phyloP scores from a whole-genome alignment of 2,888 invertebrate genomes.

The Stratiomys singularior region DNA sequence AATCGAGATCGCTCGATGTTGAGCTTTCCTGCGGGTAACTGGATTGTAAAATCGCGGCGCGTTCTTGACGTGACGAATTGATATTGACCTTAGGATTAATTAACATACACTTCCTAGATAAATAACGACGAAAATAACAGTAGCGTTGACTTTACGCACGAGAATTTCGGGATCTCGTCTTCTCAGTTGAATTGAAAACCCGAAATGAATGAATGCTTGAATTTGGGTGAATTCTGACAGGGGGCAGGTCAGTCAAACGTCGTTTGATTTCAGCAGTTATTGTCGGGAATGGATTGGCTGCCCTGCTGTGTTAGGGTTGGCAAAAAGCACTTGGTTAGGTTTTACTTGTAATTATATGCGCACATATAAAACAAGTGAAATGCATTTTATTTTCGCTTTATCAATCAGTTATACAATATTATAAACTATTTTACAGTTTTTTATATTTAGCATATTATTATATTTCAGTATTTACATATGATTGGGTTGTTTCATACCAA shows the following conservation, averaged over 20 bases:
- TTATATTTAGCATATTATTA: too few species aligned
- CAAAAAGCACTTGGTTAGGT: too few species aligned
- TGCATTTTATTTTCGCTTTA: too few species aligned
- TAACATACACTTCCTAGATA: background rate
- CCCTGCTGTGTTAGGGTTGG: background rate
- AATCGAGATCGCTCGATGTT: background rate
- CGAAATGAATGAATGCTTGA: conserved; percentile 22
- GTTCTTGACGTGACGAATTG: background rate
- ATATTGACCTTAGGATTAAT: background rate
- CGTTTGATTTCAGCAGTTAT: background rate
- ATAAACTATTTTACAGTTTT: too few species aligned
- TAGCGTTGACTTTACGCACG: conserved; percentile 17
- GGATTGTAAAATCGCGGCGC: background rate
- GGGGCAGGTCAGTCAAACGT: conserved; percentile 20
- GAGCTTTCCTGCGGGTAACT: background rate
- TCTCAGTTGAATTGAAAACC: conserved; percentile 1
- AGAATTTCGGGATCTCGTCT: conserved; percentile 30
- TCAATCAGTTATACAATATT: too few species aligned
- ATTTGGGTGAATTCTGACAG: background rate
- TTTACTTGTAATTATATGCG: too few species aligned
- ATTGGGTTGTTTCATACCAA: too few species aligned
- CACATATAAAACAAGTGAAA: too few species aligned
- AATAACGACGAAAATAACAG: conserved; percentile 35
- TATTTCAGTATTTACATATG: too few species aligned
- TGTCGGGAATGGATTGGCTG: background rate